These are phyloP conservation scores for Calliopsis andreniformis DNA, from an alignment of 1,140 invertebrate species.

Conservation along the genomic window DNA sequence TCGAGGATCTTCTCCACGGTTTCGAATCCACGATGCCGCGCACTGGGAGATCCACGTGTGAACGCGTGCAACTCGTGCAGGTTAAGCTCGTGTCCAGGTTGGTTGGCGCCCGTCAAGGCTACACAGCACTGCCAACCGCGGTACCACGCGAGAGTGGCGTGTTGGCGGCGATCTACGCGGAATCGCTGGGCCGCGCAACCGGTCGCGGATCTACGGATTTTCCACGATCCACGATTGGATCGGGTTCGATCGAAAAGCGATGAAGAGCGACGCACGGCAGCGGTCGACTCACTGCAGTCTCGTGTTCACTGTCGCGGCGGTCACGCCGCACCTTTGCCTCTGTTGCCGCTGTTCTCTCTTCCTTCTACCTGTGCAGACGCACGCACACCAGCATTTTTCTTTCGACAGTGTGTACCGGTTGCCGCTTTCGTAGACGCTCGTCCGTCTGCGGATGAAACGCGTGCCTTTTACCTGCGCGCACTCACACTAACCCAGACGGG, in stretches of 20 bases:
- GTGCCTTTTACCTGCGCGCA: conserved; percentile 44
- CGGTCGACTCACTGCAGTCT: conserved; percentile 51
- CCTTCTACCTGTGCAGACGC: conserved; percentile 39
- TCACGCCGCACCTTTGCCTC: conserved; percentile 42
- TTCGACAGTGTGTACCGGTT: conserved; percentile 1
- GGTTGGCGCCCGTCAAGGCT: conserved; percentile 77
- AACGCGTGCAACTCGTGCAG: conserved; percentile 38
- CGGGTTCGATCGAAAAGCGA: conserved; percentile 24
- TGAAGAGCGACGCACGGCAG: conserved; percentile 32
- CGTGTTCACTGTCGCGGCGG: conserved; percentile 39
- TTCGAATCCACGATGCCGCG: conserved; percentile 30
- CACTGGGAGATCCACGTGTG: conserved; percentile 43
- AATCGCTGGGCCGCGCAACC: conserved; percentile 22
- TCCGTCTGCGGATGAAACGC: conserved; percentile 14
- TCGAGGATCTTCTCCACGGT: conserved; percentile 7
- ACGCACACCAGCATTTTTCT: conserved; percentile 45
- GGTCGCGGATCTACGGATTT: conserved; percentile 25
- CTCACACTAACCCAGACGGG: conserved; percentile 6
- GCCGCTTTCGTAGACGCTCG: neutral
- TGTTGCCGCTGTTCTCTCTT: conserved; percentile 45
- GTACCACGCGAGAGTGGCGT: conserved; percentile 21
- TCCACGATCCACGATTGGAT: conserved; percentile 27
- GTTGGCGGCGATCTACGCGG: neutral
- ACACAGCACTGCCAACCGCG: conserved; percentile 14
- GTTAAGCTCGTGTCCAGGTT: conserved; percentile 60